A percentile compares a stretch with the other conserved stretches of the same genome.
These are phyloP conservation scores for Cephus sareptanus DNA, from an alignment of 2,888 invertebrate species.

Conservation along the genomic window DNA sequence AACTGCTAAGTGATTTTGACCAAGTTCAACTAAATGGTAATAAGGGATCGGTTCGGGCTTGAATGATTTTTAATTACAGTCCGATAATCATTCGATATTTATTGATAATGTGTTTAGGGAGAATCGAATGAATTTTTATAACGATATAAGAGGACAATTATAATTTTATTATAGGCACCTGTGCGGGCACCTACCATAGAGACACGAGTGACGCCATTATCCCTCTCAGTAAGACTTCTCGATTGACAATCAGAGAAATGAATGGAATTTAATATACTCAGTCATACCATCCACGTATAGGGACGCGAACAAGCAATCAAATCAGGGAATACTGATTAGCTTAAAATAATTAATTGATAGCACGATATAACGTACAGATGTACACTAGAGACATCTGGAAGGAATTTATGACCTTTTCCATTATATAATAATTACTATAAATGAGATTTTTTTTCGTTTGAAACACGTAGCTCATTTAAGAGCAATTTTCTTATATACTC, in stretches of 20 bases:
- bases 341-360: neutral
- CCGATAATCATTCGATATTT: neutral
- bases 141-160: neutral
- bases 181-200: slow-evolving; percentile 56
- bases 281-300: neutral
- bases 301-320: neutral
- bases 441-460: neutral
- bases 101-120: neutral
- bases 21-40: neutral
- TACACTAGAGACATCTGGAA: neutral
- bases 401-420: neutral
- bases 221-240: slow-evolving; percentile 58
- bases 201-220: slow-evolving; percentile 59
- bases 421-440: neutral
- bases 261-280: neutral
- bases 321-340: neutral
- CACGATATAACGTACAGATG: neutral
- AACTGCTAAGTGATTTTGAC: neutral
- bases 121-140: neutral
- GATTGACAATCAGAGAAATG: slow-evolving; percentile 35
- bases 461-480: neutral
- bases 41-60: neutral
- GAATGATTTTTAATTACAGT: neutral
- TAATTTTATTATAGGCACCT: slow-evolving; percentile 51
- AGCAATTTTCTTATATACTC: neutral